Conservation (phyloP, 1,140 invertebrate species). For the Belonocnema kinseyi region DNA sequence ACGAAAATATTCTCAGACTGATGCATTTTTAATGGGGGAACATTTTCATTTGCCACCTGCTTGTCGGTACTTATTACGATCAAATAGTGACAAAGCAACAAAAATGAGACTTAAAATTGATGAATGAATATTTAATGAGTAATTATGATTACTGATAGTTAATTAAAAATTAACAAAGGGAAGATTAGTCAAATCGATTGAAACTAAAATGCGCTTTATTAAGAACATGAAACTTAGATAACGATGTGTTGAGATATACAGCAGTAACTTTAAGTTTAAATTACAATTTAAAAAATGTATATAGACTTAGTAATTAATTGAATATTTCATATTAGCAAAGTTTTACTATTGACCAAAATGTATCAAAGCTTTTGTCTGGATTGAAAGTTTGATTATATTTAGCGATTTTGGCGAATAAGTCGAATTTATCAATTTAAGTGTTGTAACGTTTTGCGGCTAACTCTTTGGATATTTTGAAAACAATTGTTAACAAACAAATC, state of each 20-base stretch:
- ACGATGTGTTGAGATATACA: constrained; percentile 56
- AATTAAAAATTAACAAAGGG: background rate
- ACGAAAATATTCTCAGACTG: constrained; percentile 50
- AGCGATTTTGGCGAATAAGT: too few species aligned
- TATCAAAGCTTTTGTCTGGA: too few species aligned
- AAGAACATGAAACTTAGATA: constrained; percentile 53
- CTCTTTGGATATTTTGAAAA: too few species aligned
- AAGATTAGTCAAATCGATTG: constrained; percentile 36
- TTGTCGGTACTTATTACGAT: constrained; percentile 9
- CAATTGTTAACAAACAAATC: too few species aligned
- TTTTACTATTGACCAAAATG: background rate
- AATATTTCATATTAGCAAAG: background rate
- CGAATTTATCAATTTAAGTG: too few species aligned
- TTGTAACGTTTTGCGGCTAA: too few species aligned
- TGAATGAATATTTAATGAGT: constrained; percentile 32
- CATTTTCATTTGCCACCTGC: constrained; percentile 41
- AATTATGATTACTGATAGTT: background rate
- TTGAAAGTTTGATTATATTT: too few species aligned
- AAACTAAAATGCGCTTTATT: constrained; percentile 53
- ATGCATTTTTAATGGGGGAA: constrained; percentile 53
- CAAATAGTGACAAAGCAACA: constrained; percentile 27
- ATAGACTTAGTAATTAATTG: background rate
- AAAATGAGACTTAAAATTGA: constrained; percentile 30
- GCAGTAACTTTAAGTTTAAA: constrained; percentile 51
- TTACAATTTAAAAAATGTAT: background rate